Conservation (phyloP, 1,140 invertebrate genomes). For the Drosophila punjabiensis region DNA sequence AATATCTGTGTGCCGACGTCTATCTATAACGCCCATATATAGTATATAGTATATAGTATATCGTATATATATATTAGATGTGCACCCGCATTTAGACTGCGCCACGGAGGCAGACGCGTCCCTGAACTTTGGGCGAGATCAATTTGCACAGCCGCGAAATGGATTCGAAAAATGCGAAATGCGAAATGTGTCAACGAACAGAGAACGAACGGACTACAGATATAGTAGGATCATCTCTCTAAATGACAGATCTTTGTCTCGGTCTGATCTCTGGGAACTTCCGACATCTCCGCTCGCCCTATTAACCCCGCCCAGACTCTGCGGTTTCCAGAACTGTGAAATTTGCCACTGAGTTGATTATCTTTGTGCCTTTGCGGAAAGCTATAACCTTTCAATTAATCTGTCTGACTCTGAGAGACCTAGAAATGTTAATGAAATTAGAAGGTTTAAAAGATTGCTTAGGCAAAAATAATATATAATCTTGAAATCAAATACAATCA, state of each 20-base stretch:
- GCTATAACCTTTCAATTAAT: background rate
- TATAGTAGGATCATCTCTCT: constrained; percentile 15
- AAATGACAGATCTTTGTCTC: constrained; percentile 68
- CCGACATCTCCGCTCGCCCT: background rate
- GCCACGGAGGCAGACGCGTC: constrained; percentile 33
- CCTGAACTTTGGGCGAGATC: constrained; percentile 75
- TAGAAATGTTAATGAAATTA: background rate
- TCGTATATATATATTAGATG: constrained; percentile 6
- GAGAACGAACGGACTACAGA: background rate
- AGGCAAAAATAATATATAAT: too few species aligned
- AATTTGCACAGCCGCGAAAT: constrained; percentile 77
- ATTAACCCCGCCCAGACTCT: background rate
- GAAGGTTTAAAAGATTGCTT: background rate
- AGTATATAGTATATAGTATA: constrained; percentile 2
- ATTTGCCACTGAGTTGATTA: constrained; percentile 17
- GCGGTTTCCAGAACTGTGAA: background rate
- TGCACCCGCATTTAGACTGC: constrained; percentile 55
- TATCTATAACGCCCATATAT: constrained; percentile 30
- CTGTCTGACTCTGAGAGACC: background rate
- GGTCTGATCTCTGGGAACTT: constrained; percentile 5
- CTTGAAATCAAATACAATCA: background rate
- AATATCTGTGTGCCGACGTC: constrained; percentile 33
- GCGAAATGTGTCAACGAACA: constrained; percentile 58
- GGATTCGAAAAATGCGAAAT: constrained; percentile 58
- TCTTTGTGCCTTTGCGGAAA: constrained; percentile 6